Conservation (phyloP, 2,113 vertebrate genomes). For the Brachypteracias leptosomus region DNA sequence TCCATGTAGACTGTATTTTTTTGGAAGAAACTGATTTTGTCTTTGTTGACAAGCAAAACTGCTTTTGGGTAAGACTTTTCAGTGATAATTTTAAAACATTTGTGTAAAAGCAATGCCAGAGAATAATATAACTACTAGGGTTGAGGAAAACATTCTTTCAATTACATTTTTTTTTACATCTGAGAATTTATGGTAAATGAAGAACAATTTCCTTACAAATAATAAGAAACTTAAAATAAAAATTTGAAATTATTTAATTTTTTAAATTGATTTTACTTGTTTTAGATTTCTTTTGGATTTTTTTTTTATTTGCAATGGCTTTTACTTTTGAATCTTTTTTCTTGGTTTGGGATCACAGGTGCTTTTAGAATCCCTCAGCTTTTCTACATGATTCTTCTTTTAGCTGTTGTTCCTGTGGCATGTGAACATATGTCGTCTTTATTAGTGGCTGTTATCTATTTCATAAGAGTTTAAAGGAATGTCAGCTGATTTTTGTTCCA, state of each 20-base stretch:
- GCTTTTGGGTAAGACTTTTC: not conserved
- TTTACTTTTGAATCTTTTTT: not conserved
- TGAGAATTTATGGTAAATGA: not conserved
- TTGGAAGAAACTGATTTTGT: not conserved
- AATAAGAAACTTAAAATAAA: not conserved
- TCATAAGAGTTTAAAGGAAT: not conserved
- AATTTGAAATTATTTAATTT: not conserved
- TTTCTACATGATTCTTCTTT: not conserved
- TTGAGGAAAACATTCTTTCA: not conserved
- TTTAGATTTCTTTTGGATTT: not conserved
- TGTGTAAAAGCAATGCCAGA: not conserved
- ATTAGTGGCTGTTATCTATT: not conserved
- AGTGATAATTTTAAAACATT: not conserved
- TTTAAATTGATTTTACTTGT: not conserved
- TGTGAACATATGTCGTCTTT: not conserved
- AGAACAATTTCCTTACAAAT: not conserved
- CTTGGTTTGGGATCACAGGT: not conserved
- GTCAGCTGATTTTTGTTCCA: not conserved
- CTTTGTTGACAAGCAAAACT: not conserved
- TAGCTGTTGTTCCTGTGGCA: not conserved
- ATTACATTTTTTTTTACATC: not conserved
- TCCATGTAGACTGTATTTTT: not conserved
- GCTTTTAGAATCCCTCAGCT: not conserved
- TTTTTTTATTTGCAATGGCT: not conserved
- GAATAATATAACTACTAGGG: not conserved